Evolutionary conservation across 2,888 invertebrate genomes (phyloP), one percentile per base, ranked within the genome.

Genomic region (Perithous albicinctus): DNA sequence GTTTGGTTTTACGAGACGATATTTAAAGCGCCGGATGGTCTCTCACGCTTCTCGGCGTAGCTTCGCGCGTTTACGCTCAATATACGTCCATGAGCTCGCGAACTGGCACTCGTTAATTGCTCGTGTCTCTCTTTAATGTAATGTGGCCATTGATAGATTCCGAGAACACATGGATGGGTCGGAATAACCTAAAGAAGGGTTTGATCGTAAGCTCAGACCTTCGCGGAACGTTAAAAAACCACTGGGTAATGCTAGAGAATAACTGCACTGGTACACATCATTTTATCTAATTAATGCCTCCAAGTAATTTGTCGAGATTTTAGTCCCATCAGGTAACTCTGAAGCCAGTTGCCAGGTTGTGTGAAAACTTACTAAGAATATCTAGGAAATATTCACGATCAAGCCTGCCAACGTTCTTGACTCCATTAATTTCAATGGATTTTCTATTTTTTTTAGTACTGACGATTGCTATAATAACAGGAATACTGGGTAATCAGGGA

Each of bases 61-160:
- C 12, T 12, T 26, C 29, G 29, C 56, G 29, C 32, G 8, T 59
- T 59, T 18, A 59, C 59, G 59, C 15, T 59, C 59, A 15, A 59
- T 59, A 59, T 59, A 35, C 32, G 32, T 15, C 29, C 18, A 18
- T 32, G 59, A 59, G 59, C 32, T 59, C 59, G 32, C 32, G 15
- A 32, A 59, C 59, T 35, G 59, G 59, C 59, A 59, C 32, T 32
- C 59, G 59, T 59, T 59, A 59, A 59, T 59, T 59, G 32, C 59
- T 59, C 59, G 59, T 59, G 59, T 59, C 59, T 29, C 35, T 59
- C 32, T 32, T 29, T 15, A 35, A 59, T 59, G 59, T 18, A 59
- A 59, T 15, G 59, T 59, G 32, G 35, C 32, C 59, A 59, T 59
- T 59, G 59, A 59, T 59, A 35, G 59, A 59, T 59, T 59, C 59